Conservation (phyloP, 2,797 vertebrate species). For the Syndactyla subalaris region DNA sequence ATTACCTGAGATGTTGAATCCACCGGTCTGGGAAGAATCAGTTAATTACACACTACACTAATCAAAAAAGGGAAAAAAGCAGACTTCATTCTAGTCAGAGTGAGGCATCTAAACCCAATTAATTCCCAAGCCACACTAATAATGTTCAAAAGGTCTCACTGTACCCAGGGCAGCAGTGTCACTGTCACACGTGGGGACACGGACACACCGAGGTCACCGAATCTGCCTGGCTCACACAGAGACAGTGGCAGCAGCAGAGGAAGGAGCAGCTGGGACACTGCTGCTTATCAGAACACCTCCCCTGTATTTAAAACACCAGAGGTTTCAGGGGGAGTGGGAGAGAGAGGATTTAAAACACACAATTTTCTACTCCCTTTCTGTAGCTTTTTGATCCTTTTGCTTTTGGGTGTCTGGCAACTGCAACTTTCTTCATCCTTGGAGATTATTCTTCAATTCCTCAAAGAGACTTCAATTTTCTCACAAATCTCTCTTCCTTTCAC, state of each 20-base stretch:
- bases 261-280: background rate
- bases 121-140: background rate
- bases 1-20: background rate
- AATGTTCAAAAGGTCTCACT: fast-evolving
- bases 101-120: background rate
- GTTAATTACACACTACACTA: background rate
- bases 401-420: slow-evolving; percentile 45
- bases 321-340: background rate
- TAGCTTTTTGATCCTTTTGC: slow-evolving; percentile 41
- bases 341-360: background rate
- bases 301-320: background rate
- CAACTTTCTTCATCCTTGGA: slow-evolving; percentile 57
- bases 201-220: fast-evolving
- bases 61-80: background rate
- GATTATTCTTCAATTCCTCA: slow-evolving; percentile 70
- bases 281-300: background rate
- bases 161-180: background rate
- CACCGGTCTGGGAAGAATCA: background rate
- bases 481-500: slow-evolving; percentile 73
- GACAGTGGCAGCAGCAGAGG: background rate
- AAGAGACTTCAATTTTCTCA: slow-evolving; percentile 69
- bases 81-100: background rate
- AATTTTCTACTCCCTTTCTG: slow-evolving; percentile 15
- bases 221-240: fast-evolving
- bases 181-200: background rate